These are phyloP conservation scores for Hippocampus zosterae DNA, from an alignment of 2,113 vertebrate genomes.

Conservation along the genomic window DNA sequence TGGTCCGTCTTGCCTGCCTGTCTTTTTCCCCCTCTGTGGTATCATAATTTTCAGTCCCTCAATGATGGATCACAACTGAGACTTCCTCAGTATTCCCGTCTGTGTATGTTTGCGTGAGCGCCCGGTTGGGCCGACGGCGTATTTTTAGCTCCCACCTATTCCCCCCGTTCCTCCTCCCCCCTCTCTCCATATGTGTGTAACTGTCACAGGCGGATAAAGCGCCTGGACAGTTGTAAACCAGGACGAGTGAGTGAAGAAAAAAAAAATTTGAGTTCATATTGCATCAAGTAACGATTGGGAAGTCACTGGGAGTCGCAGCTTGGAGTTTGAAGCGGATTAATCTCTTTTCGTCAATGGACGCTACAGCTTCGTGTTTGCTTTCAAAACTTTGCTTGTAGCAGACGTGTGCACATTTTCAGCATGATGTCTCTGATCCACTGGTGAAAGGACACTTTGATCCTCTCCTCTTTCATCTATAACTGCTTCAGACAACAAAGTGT, in stretches of 20 bases:
- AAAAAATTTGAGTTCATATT: background rate
- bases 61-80: conserved; percentile 41
- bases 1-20: conserved; percentile 2
- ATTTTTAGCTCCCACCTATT: conserved; percentile 37
- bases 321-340: too few species aligned
- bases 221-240: conserved; percentile 9
- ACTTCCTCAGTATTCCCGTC: conserved; percentile 46
- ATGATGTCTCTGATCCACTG: too few species aligned
- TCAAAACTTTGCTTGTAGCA: too few species aligned
- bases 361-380: too few species aligned
- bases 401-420: too few species aligned
- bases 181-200: background rate
- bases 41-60: conserved; percentile 43
- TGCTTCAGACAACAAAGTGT: too few species aligned
- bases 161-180: background rate
- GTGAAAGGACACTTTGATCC: too few species aligned
- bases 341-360: too few species aligned
- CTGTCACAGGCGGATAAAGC: conserved; percentile 13
- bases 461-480: too few species aligned
- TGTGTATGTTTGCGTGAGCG: conserved; percentile 20
- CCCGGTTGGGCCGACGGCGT: conserved; percentile 9
- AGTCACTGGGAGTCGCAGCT: too few species aligned
- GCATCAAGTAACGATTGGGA: background rate
- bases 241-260: background rate
- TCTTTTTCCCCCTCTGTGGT: conserved; percentile 30